Evolutionary conservation across 2,113 vertebrate species (phyloP).

Genomic region (Chinchilla lanigera): DNA sequence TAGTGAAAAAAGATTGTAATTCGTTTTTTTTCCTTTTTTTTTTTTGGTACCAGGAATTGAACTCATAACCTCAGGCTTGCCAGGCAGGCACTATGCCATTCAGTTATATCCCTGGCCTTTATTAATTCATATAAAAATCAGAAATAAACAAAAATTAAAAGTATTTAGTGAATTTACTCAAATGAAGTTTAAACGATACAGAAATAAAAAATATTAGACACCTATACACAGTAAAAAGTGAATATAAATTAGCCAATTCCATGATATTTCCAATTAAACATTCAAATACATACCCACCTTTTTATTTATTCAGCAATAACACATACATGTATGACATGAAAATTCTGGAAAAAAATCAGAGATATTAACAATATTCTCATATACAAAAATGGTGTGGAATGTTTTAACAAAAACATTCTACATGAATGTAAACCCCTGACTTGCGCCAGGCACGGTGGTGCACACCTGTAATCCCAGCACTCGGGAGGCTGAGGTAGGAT

Average conservation of each 20-base stretch:
- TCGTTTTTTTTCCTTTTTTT: too few species aligned
- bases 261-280: slow-evolving; percentile 82
- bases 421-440: slow-evolving; percentile 84
- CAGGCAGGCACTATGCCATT: too few species aligned
- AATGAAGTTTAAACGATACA: slow-evolving; percentile 85
- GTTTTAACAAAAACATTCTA: slow-evolving; percentile 80
- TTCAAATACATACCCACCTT: slow-evolving; percentile 82
- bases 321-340: slow-evolving; percentile 67
- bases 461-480: too few species aligned
- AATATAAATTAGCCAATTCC: slow-evolving; percentile 85
- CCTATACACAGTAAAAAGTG: slow-evolving; percentile 86
- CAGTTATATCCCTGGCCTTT: too few species aligned
- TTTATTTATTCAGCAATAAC: slow-evolving; percentile 72
- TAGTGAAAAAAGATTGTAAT: slow-evolving; percentile 78
- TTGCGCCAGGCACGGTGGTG: too few species aligned
- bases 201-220: slow-evolving; percentile 86
- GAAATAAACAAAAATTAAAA: slow-evolving; percentile 84
- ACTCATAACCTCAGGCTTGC: too few species aligned
- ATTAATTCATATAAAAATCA: slow-evolving; percentile 72
- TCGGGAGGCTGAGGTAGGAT: too few species aligned
- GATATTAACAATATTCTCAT: slow-evolving; percentile 72
- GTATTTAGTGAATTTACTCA: slow-evolving; percentile 88
- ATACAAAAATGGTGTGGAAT: slow-evolving; percentile 79
- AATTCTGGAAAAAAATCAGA: slow-evolving; percentile 79
- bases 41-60: too few species aligned